Conservation (phyloP, 35 echinoderm and acorn worm genomes). For the Anneissia japonica region DNA sequence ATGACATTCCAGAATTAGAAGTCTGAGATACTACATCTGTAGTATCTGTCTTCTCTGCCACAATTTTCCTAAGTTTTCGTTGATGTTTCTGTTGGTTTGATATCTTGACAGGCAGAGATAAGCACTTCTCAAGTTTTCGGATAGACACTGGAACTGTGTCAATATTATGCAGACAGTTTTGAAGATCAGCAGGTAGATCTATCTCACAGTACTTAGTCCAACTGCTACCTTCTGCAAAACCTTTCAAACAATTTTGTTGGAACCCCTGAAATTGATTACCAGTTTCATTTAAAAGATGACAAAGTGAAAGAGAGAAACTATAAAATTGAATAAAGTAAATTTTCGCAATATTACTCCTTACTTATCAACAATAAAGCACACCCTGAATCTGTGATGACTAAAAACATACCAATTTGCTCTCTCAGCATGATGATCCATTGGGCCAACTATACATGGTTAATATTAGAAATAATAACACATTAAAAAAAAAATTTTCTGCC, state of each 20-base stretch:
- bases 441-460: too few species aligned
- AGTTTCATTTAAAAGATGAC: neutral
- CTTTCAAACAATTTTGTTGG: neutral
- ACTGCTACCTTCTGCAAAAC: neutral
- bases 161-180: neutral
- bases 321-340: too few species aligned
- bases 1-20: neutral
- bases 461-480: too few species aligned
- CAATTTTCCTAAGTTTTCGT: neutral
- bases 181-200: neutral
- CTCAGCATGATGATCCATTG: too few species aligned
- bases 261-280: neutral
- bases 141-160: neutral
- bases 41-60: neutral
- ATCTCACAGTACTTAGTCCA: conserved; percentile 15
- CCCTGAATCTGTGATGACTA: too few species aligned
- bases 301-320: too few species aligned
- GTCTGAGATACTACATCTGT: neutral
- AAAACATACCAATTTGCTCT: too few species aligned
- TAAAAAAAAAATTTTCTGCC: too few species aligned
- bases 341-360: too few species aligned
- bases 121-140: neutral
- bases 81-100: conserved; percentile 1
- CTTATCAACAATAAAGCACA: too few species aligned
- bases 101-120: neutral